Evolutionary conservation across 2,797 vertebrate species (phyloP).

Genomic region (Cossypha polioptera): DNA sequence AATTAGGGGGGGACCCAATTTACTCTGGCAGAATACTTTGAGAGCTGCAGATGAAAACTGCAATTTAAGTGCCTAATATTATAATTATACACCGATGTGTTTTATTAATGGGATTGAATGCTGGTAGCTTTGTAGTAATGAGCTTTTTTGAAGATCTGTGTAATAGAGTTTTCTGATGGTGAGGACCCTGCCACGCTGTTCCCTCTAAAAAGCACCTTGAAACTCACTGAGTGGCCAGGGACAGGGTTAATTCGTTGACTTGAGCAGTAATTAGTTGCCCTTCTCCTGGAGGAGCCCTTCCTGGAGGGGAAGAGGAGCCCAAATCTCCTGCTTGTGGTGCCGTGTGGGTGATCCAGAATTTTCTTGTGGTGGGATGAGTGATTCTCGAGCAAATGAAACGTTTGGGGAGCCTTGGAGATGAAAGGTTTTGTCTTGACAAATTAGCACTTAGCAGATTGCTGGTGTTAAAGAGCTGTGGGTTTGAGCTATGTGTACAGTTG

Average conservation of each 20-base stretch:
- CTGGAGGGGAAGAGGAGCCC: neutral
- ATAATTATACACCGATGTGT: constrained; percentile 52
- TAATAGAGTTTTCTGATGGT: constrained; percentile 50
- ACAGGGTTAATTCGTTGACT: constrained; percentile 20
- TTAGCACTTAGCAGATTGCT: constrained; percentile 38
- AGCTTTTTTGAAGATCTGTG: constrained; percentile 41
- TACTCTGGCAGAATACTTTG: neutral
- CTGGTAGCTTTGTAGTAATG: constrained; percentile 52
- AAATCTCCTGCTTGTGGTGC: fast-evolving
- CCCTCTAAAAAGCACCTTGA: neutral
- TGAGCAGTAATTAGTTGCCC: neutral
- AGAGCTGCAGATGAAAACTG: constrained; percentile 56
- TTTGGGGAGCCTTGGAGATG: constrained; percentile 25
- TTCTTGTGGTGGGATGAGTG: neutral
- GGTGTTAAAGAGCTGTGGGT: neutral
- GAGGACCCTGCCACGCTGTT: neutral
- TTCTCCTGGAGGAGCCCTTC: neutral
- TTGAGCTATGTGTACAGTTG: neutral
- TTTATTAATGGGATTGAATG: constrained; percentile 63
- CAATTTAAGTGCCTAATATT: constrained; percentile 60
- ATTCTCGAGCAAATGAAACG: neutral
- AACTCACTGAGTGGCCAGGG: neutral
- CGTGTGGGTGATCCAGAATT: neutral
- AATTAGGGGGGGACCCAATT: constrained; percentile 29
- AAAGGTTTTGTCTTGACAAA: constrained; percentile 44